A percentile compares a stretch with the other conserved stretches of the same genome.
phyloP scores from a whole-genome alignment of 2,113 vertebrate species.

The Caranx ignobilis region DNA sequence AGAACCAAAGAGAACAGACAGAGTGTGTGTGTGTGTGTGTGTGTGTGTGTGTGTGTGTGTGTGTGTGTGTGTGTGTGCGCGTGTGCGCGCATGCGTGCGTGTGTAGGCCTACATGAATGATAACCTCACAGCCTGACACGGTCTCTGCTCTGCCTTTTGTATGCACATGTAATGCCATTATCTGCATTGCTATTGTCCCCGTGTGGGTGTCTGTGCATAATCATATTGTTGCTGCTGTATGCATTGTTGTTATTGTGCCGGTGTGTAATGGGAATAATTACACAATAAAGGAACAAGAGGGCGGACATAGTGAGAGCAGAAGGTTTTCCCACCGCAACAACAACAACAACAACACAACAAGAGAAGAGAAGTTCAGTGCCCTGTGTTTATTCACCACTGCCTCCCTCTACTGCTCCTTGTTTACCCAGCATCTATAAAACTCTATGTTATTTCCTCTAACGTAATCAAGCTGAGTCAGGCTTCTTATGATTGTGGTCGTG shows the following conservation, averaged over 20 bases:
- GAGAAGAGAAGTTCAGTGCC: neutral
- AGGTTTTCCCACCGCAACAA: conserved; percentile 49
- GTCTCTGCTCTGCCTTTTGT: conserved; percentile 49
- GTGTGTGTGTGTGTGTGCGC: conserved; percentile 19
- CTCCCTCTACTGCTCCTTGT: neutral
- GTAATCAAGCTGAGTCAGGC: conserved; percentile 37
- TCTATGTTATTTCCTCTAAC: conserved; percentile 8
- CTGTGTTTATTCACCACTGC: too few species aligned
- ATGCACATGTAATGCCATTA: conserved; percentile 62
- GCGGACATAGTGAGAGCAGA: conserved; percentile 35
- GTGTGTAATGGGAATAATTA: conserved; percentile 53
- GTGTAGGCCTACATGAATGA: conserved; percentile 15
- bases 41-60: conserved; percentile 17
- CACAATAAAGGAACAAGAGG: conserved; percentile 50
- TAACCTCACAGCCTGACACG: conserved; percentile 20
- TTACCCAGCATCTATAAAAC: conserved; percentile 1
- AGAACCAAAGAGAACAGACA: conserved; percentile 35
- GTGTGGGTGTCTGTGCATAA: conserved; percentile 52
- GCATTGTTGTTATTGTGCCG: conserved; percentile 57
- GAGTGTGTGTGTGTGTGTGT: conserved; percentile 32
- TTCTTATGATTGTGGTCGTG: conserved; percentile 34
- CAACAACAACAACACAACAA: neutral
- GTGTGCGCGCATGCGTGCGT: conserved; percentile 5
- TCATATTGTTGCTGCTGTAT: conserved; percentile 44
- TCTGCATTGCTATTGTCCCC: conserved; percentile 49